Base-by-base conservation (phyloP, 2,888 invertebrate species). In the Stenoptilia bipunctidactyla region DNA sequence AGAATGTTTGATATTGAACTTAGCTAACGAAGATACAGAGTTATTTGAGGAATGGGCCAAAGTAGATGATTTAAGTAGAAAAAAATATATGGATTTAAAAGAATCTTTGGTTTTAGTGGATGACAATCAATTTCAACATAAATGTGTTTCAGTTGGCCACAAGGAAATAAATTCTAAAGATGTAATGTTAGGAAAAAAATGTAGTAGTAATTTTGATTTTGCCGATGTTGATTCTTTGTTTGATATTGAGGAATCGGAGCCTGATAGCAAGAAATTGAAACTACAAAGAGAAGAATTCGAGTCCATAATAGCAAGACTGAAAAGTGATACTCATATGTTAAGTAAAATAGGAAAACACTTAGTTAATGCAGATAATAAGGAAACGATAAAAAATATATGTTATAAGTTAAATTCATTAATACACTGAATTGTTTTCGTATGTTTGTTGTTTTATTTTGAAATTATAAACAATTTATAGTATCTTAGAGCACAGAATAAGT, bases 241-340 rank as follows among this genome's bases (percentile, higher is more conserved):
- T 46, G 64, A 60, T 33, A 48, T 48, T 13, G 65, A 62, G 33
- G 66, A 61, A n/a, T 41, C 49, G 0, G 70, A 75, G 38, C 76
- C 80, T 1, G 55, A 51, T 1, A 56, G 57, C 44, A 82, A 83
- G 50, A 72, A 65, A 53, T 47, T 53, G 1, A 80, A 75, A 58
- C 41, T 67, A 1, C 58, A 66, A 37, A 39, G 38, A 1, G 53
- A 49, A 42, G 62, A 64, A 40, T 47, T 51, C 1, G 66, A 66
- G 43, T 49, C 45, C 34, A 55, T 75, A 34, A 53, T 83, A 30
- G 43, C 44, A 6, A 60, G 56, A 34, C 45, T 84, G 38, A 77
- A 80, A 56, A 53, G 49, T 2, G 65, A 72, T 40, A 51, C 58
- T 1, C 40, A 47, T 13, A 45, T 54, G 34, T 55, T 83, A 1